Base-by-base conservation (phyloP, 2,113 vertebrate genomes). In the Aegotheles bennettii region DNA sequence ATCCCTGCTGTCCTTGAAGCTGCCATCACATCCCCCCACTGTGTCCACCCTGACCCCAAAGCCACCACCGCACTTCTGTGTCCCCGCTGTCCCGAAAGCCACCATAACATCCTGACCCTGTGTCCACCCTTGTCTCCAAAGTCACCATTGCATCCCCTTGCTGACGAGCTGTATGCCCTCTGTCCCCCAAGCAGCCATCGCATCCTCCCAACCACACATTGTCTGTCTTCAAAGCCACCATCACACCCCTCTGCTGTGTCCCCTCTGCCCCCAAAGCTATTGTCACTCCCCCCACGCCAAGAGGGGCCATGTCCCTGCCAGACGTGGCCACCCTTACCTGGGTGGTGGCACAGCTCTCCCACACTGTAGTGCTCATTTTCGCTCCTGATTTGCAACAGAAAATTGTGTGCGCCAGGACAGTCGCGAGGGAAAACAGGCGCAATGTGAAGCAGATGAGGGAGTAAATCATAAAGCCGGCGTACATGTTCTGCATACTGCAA, bases 401-500 rank as follows among this genome's bases (percentile, higher is more conserved):
- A 84, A 74, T 59, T n/a, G 75, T 10, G 12, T 60, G 54, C 56
- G 17, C 89, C 87, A 33, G 85, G 93, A 71, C 79, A 56, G 82
- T 54, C 29, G 75, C 23, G 18, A 53, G 85, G 92, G 87, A 93
- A 67, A 79, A 67, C 2, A 81, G 88, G 82, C 56, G n/a, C 85
- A 77, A 74, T 45, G 87, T 88, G 92, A 80, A 91, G 87, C 92
- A 84, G 91, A 80, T 76, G 89, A 95, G 89, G 28, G 75, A 85
- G 90, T 91, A 90, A 93, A 86, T 90, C 88, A 64, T 36, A 83
- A 84, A 90, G 80, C 92, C 4, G 28, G 20, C 3, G 71, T 90
- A 36, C 90, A 84, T 47, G 85, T 86, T 93, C 94, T 92, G 94
- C 88, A 81, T 86, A 50, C 94, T 84, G 92, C 85, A 74, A 84